These are phyloP conservation scores for Carassius carassius DNA, from an alignment of 2,113 vertebrate species.

Conservation along the genomic window DNA sequence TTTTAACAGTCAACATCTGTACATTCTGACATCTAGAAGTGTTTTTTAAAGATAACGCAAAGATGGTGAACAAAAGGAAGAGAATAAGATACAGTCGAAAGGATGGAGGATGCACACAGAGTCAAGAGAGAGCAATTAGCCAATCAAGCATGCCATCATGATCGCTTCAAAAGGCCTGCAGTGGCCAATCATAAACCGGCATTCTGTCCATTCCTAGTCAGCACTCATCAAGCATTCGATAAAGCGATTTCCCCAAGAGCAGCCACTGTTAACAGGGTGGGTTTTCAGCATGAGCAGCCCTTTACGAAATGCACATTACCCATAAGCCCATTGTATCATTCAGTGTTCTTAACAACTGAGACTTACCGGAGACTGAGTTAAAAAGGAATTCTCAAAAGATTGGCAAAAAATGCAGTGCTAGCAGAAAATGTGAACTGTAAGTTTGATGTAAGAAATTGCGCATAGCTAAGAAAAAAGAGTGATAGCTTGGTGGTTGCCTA, in stretches of 20 bases:
- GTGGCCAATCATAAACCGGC: slow-evolving; percentile 31
- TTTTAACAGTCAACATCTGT: not conserved
- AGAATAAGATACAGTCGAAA: not conserved
- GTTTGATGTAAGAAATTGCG: not conserved
- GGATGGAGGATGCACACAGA: not conserved
- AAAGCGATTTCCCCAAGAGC: slow-evolving; percentile 23
- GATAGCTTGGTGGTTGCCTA: not conserved
- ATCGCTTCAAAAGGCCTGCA: not conserved
- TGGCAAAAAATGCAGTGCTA: not conserved
- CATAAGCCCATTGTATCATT: slow-evolving; percentile 22
- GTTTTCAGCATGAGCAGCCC: slow-evolving; percentile 30
- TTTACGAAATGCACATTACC: slow-evolving; percentile 14
- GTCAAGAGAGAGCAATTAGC: slow-evolving; percentile 28
- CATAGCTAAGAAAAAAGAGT: not conserved
- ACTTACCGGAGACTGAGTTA: not conserved
- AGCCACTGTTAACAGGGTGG: not conserved
- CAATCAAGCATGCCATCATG: slow-evolving; percentile 5
- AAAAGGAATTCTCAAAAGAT: slow-evolving; percentile 1
- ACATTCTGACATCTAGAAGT: not conserved
- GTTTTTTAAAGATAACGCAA: not conserved
- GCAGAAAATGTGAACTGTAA: not conserved
- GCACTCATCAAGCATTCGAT: slow-evolving; percentile 13
- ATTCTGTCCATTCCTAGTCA: not conserved
- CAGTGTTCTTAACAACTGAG: slow-evolving; percentile 5
- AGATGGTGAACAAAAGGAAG: not conserved